Base-by-base conservation (phyloP, 2,888 invertebrate species). In the Galeopsomyia nigrocyanea region DNA sequence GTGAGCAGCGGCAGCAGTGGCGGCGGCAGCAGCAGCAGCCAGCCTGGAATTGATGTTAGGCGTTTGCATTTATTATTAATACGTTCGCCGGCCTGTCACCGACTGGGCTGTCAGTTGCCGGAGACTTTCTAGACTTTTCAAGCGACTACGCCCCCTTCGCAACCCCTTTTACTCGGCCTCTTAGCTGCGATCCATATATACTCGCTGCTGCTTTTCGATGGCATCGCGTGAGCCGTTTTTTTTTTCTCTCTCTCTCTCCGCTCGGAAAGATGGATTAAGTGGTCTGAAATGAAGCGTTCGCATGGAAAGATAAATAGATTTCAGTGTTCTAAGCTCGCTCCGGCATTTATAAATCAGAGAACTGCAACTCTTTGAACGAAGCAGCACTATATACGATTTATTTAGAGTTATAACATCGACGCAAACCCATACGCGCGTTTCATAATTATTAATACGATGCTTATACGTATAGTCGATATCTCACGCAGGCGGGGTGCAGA, bases 41-140 rank as follows among this genome's bases (percentile, higher is more conserved):
- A 76, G 82, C 79, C 80, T 81, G 82, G 82, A 82, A 84, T 82
- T 82, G 82, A 83, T 83, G 84, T 83, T 82, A 83, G 82, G 81
- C 82, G 84, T 84, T 84, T 83, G 82, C 84, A 84, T 84, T 83
- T 84, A 84, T 84, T 84, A 84, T 84, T 84, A 83, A 84, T 84
- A 81, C 83, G 80, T 79, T 83, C 80, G 78, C 79, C 80, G 46
- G 81, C 79, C 81, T 83, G 84, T 84, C 83, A 80, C 82, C 80
- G 80, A 79, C 79, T 77, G 78, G 76, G 80, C 81, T 83, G 83
- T 83, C 84, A 83, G 79, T 79, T 75, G 76, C 78, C 68, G 22
- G 50, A 74, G 77, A 76, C 79, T 80, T n/a, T 80, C 81, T 79
- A 74, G 75, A 78, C 78, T 80, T 77, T 39, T 70, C 39, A 22